These are phyloP conservation scores for Apamea monoglypha DNA, from an alignment of 2,888 invertebrate genomes.

Conservation along the genomic window DNA sequence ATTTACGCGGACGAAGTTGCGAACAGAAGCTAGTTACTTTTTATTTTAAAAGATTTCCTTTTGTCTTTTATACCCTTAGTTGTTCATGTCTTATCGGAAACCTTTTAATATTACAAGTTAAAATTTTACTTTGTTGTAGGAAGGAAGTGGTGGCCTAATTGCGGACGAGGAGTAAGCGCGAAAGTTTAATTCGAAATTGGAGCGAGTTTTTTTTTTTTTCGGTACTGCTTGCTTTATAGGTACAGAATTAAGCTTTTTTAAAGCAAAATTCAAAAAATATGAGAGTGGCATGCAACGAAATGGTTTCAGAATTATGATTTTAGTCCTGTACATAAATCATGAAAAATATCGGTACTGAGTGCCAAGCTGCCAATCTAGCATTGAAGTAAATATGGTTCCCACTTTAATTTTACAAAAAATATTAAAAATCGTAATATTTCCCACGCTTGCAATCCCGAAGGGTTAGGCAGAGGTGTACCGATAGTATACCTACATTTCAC, in stretches of 20 bases:
- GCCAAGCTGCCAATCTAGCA: background rate
- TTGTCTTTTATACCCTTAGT: conserved; percentile 25
- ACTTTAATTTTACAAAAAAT: background rate
- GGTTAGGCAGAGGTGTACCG: background rate
- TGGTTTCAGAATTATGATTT: background rate
- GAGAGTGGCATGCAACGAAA: background rate
- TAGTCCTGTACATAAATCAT: background rate
- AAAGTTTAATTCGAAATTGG: conserved; percentile 34
- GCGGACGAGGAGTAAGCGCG: conserved; percentile 13
- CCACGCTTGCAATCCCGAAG: background rate
- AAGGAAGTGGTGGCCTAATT: conserved; percentile 51
- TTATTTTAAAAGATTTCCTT: conserved; percentile 33
- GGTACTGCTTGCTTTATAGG: background rate
- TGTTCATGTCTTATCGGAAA: conserved; percentile 45
- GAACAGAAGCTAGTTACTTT: background rate
- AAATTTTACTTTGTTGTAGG: conserved; percentile 29
- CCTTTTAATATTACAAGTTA: conserved; percentile 49
- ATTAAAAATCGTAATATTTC: background rate
- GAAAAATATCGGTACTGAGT: background rate
- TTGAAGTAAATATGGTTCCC: background rate
- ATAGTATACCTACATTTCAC: background rate
- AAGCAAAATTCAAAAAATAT: background rate
- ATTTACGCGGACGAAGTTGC: background rate
- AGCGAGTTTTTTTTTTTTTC: background rate
- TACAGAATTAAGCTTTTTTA: background rate